These are phyloP conservation scores for Tinamus guttatus DNA, from an alignment of 2,113 vertebrate genomes.

Conservation along the genomic window DNA sequence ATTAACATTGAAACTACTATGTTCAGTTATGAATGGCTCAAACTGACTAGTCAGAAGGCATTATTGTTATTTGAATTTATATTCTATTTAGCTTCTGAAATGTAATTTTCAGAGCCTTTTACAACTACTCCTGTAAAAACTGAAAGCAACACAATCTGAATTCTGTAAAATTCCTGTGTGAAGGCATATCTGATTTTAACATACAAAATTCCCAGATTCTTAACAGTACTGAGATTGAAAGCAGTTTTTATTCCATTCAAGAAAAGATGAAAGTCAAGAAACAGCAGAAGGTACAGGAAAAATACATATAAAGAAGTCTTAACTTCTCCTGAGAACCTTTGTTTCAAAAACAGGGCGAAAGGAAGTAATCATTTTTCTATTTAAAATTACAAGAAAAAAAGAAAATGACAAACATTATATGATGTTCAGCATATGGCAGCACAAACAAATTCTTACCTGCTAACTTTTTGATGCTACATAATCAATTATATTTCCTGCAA, in stretches of 20 bases:
- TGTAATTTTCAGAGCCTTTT: not conserved
- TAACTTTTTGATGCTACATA: not conserved
- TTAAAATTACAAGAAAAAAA: not conserved
- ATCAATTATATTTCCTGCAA: not conserved
- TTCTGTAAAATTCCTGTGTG: not conserved
- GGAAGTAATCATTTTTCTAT: not conserved
- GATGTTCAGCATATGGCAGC: not conserved
- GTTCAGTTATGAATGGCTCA: not conserved
- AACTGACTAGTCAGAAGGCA: not conserved
- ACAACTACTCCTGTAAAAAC: not conserved
- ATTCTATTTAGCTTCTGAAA: not conserved
- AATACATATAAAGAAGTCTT: not conserved
- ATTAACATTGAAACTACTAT: not conserved
- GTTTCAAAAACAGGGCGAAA: not conserved
- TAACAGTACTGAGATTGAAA: not conserved
- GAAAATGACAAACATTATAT: not conserved
- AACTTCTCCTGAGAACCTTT: not conserved
- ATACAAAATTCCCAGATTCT: not conserved
- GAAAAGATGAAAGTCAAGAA: not conserved
- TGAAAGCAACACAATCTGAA: not conserved
- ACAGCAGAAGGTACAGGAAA: not conserved
- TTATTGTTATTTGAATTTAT: not conserved
- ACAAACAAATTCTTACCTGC: not conserved
- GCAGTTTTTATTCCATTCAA: rapidly evolving
- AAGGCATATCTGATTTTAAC: not conserved